Evolutionary conservation across 2,888 invertebrate genomes (phyloP).

Genomic region (Oxytorus armatus): DNA sequence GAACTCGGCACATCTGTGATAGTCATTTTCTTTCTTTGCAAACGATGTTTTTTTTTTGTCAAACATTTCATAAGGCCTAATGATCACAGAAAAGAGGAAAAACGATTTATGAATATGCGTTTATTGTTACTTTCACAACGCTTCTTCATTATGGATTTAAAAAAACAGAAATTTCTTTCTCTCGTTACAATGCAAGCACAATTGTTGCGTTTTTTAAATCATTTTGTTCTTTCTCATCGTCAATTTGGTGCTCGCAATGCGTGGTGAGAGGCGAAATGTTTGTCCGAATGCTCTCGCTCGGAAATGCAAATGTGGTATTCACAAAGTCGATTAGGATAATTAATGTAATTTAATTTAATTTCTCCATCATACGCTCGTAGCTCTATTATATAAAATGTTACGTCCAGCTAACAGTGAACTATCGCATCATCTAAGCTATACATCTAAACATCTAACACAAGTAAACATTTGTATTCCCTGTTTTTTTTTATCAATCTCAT

Average conservation of each 20-base stretch:
- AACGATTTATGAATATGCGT: slow-evolving; percentile 50
- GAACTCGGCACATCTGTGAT: too few relatives aligned
- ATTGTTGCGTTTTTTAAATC: slow-evolving; percentile 42
- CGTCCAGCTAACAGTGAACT: slow-evolving; percentile 56
- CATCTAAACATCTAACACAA: slow-evolving; percentile 61
- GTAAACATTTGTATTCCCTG: slow-evolving; percentile 50
- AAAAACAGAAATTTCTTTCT: slow-evolving; percentile 22
- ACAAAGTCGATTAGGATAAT: slow-evolving; percentile 21
- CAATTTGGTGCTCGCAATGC: neutral
- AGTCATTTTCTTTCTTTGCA: too few relatives aligned
- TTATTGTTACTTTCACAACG: slow-evolving; percentile 45
- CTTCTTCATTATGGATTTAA: slow-evolving; percentile 30
- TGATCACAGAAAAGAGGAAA: slow-evolving; percentile 8
- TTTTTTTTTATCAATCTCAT: slow-evolving; percentile 47
- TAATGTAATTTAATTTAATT: slow-evolving; percentile 50
- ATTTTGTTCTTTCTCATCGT: neutral
- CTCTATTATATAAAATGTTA: slow-evolving; percentile 64
- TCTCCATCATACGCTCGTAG: slow-evolving; percentile 37
- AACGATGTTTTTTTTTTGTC: too few relatives aligned
- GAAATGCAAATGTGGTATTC: slow-evolving; percentile 37
- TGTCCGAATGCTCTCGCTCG: neutral
- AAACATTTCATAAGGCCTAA: neutral
- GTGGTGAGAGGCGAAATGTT: neutral
- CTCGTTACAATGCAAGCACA: slow-evolving; percentile 26
- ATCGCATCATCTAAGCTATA: slow-evolving; percentile 60